Base-by-base conservation (phyloP, 2,797 vertebrate genomes). In the Fundulus diaphanus region DNA sequence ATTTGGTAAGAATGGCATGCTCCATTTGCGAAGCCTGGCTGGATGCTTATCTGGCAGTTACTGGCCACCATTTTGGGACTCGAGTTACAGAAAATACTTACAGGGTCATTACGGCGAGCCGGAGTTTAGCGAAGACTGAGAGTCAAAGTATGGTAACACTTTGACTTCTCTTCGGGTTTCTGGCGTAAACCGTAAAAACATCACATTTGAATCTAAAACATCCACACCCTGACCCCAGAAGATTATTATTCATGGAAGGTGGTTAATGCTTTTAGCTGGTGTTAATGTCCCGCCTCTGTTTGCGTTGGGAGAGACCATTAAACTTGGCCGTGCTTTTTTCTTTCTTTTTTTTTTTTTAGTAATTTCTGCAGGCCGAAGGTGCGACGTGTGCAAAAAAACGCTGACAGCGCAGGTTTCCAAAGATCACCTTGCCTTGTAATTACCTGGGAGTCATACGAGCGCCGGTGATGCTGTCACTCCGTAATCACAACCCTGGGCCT, bases 381-480 rank as follows among this genome's bases (percentile, higher is more conserved):
- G 79, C 88, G 90, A 88, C 85, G 91, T 94, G 89, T 96, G 93
- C 88, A 91, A 91, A 90, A n/a, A 94, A 92, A 90, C 84, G 31
- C 90, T 94, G 94, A 94, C 94, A 94, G 93, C 82, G 87, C 85
- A 85, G 90, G 91, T 95, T 95, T 94, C 92, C 81, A 89, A 94
- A 96, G 93, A 92, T 96, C 93, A 82, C 93, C 94, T 95, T 94
- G 94, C 95, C 95, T 96, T 95, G 92, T 97, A 96, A 97, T 97
- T 96, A 96, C 92, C 89, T 90, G 89, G 90, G 94, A 96, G 94
- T 96, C 95, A 95, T 94, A 94, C 94, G 93, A 94, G 94, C 93
- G 93, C 93, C 90, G 88, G 93, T 94, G 88, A 93, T 92, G 94
- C 94, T 92, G 94, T 93, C 94, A 94, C 95, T 95, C 85, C 94